Conservation (phyloP, 2,797 vertebrate species). For the Ataeniobius toweri region DNA sequence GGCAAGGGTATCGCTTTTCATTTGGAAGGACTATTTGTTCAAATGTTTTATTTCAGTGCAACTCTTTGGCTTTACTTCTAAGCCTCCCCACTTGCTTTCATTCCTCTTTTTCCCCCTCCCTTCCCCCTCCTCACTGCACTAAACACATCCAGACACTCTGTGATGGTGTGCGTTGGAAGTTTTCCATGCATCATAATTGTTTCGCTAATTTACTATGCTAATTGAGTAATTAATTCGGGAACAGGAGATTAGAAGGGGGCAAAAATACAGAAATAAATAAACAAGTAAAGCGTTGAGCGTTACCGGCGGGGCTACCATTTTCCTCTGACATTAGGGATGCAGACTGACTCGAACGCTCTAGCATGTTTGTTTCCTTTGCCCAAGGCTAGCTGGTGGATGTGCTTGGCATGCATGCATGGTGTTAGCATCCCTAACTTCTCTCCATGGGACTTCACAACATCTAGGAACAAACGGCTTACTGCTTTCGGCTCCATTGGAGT, state of each 20-base stretch:
- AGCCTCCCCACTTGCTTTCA: constrained; percentile 66
- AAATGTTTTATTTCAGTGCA: constrained; percentile 80
- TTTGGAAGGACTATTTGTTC: constrained; percentile 76
- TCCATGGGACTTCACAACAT: constrained; percentile 66
- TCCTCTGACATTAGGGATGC: constrained; percentile 83
- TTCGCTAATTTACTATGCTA: constrained; percentile 87
- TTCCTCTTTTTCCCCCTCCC: constrained; percentile 17
- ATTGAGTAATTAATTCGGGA: constrained; percentile 87
- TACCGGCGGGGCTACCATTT: constrained; percentile 80
- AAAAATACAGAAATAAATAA: constrained; percentile 83
- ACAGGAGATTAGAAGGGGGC: constrained; percentile 83
- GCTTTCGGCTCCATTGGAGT: constrained; percentile 69
- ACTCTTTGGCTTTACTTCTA: constrained; percentile 68
- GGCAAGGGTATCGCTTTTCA: constrained; percentile 73
- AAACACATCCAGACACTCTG: constrained; percentile 68
- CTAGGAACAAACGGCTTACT: constrained; percentile 65
- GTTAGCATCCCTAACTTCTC: constrained; percentile 70
- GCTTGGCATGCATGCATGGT: constrained; percentile 66
- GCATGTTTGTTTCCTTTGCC: constrained; percentile 76
- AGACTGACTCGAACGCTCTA: constrained; percentile 76
- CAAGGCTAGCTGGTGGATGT: constrained; percentile 77
- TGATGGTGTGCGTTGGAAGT: constrained; percentile 79
- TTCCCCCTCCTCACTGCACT: constrained; percentile 50
- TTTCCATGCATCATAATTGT: constrained; percentile 89
- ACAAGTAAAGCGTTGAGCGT: constrained; percentile 81